Evolutionary conservation across 1,140 invertebrate genomes (phyloP), one percentile per base, ranked within the genome.

Genomic region (Aphaenogaster ashmeadi): DNA sequence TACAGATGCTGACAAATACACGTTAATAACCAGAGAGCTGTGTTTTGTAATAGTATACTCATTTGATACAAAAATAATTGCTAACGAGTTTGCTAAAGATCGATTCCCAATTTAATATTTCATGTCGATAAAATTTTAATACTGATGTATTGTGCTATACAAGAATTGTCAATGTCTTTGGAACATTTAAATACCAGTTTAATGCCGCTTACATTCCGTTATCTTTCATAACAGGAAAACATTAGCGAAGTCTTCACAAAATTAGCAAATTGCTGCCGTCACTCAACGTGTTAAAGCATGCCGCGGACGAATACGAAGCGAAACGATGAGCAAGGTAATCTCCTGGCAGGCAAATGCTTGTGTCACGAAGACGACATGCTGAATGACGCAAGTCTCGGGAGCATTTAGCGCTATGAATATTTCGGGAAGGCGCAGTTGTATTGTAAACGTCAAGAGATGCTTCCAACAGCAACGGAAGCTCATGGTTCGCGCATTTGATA

Each of bases 181-280:
- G 11, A 75, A 21, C 21, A 21, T 4, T 38, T 7, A 38, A 47
- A 38, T 41, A 41, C 11, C 38, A 21, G 52, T 38, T 75, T 44
- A 78, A 71, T 52, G 5, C 33, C 78, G 13, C 8, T 71, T 52
- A 71, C 66, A 71, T 75, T 60, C 41, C 69, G 54, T 75, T 72
- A 47, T 6, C 50, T 58, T 58, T 33, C 56, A 33, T 21, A 47
- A 83, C 80, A 47, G 69, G 72, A 47, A 75, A 84, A 74, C 69
- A 74, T 60, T 62, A 60, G 80, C 67, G 41, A 84, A 47, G 69
- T 84, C 69, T 75, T 47, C 54, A 21, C 41, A 71, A 84, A 84
- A 84, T 84, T 74, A 84, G 80, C 80, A 75, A 84, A 84, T 84
- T 84, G 87, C 50, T 83, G 56, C 66, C 87, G 75, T 86, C 84